Percentiles rank a stretch among this genome's conserved stretches.
These are phyloP conservation scores for Aphidoletes aphidimyza DNA, from an alignment of 2,888 invertebrate genomes.

Conservation along the genomic window DNA sequence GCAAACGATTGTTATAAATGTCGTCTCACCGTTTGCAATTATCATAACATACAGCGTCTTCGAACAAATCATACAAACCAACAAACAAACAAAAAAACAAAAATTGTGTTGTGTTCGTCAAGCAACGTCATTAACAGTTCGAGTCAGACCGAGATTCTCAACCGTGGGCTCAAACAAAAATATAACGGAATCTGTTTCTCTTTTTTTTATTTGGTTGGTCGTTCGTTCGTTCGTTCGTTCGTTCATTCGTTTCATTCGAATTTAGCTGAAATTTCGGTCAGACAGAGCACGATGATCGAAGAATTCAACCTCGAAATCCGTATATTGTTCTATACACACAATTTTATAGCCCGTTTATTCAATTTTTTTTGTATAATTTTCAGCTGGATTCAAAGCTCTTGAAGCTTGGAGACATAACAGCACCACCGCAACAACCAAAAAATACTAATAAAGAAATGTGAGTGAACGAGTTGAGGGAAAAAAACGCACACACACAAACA, in stretches of 20 bases:
- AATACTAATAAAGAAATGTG: conserved; percentile 34
- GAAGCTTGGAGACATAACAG: background rate
- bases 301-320: background rate
- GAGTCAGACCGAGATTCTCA: no score
- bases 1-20: background rate
- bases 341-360: background rate
- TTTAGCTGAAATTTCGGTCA: background rate
- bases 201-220: background rate
- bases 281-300: no score
- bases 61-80: background rate
- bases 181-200: conserved; percentile 2
- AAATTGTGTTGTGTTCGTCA: no score
- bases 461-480: background rate
- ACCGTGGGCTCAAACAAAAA: background rate
- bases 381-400: conserved; percentile 6
- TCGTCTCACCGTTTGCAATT: background rate
- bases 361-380: conserved; percentile 3
- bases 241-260: background rate
- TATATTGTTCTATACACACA: background rate
- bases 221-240: background rate
- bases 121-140: background rate
- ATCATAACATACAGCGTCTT: conserved; percentile 30
- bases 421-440: conserved; percentile 47
- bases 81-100: no score
- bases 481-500: background rate